These are phyloP conservation scores for Fopius arisanus DNA, from an alignment of 1,140 invertebrate genomes.

Conservation along the genomic window DNA sequence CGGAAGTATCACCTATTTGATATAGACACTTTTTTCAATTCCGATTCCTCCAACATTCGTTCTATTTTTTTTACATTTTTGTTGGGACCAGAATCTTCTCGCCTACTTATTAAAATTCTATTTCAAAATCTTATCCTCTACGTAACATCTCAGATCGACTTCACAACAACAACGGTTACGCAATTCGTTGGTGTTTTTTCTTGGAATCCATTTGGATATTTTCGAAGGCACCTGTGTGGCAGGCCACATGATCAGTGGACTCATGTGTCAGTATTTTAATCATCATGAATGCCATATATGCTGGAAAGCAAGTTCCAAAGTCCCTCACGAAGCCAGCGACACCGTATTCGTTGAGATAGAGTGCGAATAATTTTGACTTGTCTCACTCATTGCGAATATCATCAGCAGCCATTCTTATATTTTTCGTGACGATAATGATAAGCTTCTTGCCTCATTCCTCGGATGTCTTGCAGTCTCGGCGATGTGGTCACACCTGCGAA, in stretches of 20 bases:
- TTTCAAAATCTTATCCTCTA: background rate
- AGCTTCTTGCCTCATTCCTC: background rate
- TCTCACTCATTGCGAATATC: background rate
- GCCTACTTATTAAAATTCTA: background rate
- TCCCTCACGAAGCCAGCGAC: background rate
- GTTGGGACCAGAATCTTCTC: too few relatives aligned
- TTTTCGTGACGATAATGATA: background rate
- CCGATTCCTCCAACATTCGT: too few relatives aligned
- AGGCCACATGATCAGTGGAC: background rate
- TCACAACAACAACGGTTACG: background rate
- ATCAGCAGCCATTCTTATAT: background rate
- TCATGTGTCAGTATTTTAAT: background rate
- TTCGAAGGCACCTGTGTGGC: background rate
- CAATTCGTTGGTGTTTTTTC: background rate
- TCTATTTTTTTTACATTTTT: too few relatives aligned
- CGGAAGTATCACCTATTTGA: too few relatives aligned
- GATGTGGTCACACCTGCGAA: too few relatives aligned
- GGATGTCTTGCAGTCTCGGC: background rate
- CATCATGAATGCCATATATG: constrained; percentile 1
- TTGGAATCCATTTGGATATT: background rate
- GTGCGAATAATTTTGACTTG: background rate
- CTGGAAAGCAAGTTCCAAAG: background rate
- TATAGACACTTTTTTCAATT: too few relatives aligned
- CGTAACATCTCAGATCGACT: background rate
- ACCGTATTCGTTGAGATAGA: background rate